phyloP scores from a whole-genome alignment of 2,113 vertebrate species.

The Hoplias malabaricus region DNA sequence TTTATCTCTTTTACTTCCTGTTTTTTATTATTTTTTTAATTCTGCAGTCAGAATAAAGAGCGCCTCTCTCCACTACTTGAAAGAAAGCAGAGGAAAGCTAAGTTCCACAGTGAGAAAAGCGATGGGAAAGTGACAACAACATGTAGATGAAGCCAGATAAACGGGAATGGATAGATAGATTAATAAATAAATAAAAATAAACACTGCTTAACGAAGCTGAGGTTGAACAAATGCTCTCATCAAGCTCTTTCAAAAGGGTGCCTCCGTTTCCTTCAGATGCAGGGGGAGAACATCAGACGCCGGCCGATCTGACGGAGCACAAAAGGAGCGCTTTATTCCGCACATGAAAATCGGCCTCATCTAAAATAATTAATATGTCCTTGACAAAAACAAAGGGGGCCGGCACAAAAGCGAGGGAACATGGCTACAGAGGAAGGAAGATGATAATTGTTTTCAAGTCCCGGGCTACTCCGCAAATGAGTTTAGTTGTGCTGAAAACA shows the following conservation, averaged over 20 bases:
- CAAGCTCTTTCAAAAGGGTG: slow-evolving; percentile 65
- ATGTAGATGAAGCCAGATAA: neutral
- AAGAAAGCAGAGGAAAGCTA: neutral
- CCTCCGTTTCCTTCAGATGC: slow-evolving; percentile 67
- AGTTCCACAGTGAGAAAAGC: neutral
- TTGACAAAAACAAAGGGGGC: slow-evolving; percentile 76
- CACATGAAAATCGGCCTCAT: slow-evolving; percentile 75
- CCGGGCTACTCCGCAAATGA: slow-evolving; percentile 70
- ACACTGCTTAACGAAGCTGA: slow-evolving; percentile 66
- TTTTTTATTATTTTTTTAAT: slow-evolving; percentile 37
- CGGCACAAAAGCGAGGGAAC: slow-evolving; percentile 59
- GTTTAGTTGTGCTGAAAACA: slow-evolving; percentile 72
- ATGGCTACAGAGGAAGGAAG: slow-evolving; percentile 64
- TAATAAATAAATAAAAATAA: slow-evolving; percentile 28
- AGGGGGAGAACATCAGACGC: slow-evolving; percentile 68
- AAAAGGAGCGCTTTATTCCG: slow-evolving; percentile 72
- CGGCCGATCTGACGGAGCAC: slow-evolving; percentile 65
- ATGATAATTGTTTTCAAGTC: slow-evolving; percentile 79
- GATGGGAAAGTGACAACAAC: neutral
- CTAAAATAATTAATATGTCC: slow-evolving; percentile 83
- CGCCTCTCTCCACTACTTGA: neutral
- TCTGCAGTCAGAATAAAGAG: slow-evolving; percentile 49
- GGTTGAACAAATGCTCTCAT: slow-evolving; percentile 70
- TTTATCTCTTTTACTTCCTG: slow-evolving; percentile 46
- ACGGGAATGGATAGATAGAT: neutral